phyloP scores from a whole-genome alignment of 1,140 invertebrate species.

The Phenacoccus solenopsis region DNA sequence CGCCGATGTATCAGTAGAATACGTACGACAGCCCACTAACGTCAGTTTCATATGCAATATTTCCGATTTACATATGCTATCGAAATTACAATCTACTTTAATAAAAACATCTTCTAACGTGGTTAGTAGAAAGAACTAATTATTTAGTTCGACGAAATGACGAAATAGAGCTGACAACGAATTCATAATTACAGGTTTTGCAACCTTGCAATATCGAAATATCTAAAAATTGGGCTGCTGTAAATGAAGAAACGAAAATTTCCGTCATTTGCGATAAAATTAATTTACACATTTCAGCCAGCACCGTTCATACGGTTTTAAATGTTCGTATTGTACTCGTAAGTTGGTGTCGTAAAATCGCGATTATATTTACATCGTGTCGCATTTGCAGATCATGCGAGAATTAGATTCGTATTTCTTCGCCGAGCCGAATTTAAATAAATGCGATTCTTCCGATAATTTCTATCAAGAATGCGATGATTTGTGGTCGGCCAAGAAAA shows the following conservation, averaged over 20 bases:
- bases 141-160: too few relatives aligned
- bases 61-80: conserved; percentile 53
- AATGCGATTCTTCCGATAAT: conserved; percentile 14
- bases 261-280: conserved; percentile 47
- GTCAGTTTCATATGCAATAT: conserved; percentile 49
- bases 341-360: background rate
- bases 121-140: background rate
- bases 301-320: conserved; percentile 52
- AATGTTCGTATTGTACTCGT: conserved; percentile 35
- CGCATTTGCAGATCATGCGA: background rate
- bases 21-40: conserved; percentile 49
- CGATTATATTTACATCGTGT: background rate
- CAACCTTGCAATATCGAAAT: conserved; percentile 61
- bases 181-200: conserved; percentile 36
- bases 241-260: conserved; percentile 49
- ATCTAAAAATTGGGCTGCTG: conserved; percentile 43
- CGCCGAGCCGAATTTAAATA: background rate
- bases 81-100: conserved; percentile 27
- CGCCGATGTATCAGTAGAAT: conserved; percentile 59
- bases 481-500: conserved; percentile 60
- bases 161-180: background rate
- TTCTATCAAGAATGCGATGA: conserved; percentile 39
- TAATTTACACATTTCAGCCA: conserved; percentile 57
- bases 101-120: conserved; percentile 1
- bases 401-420: background rate